Conservation (phyloP, 2,797 vertebrate species). For the Chaenodraco wilsoni region DNA sequence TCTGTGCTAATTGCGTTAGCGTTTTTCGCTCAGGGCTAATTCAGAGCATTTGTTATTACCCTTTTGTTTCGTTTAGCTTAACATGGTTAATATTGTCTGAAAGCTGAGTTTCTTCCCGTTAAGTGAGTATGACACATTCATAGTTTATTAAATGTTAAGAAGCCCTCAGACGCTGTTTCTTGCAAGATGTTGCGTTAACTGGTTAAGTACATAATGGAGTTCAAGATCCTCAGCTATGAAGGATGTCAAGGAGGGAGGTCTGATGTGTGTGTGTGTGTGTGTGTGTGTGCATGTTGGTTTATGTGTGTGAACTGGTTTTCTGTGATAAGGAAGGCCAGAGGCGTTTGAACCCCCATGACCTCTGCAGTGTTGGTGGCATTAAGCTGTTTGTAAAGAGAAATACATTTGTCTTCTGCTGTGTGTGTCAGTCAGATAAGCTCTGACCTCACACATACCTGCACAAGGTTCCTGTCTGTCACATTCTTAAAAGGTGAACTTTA, state of each 20-base stretch:
- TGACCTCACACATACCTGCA: constrained; percentile 57
- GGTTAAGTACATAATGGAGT: constrained; percentile 25
- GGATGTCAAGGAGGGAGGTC: constrained; percentile 44
- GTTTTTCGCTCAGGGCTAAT: no score
- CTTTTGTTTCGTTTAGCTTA: no score
- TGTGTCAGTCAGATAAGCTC: constrained; percentile 59
- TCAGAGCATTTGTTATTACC: no score
- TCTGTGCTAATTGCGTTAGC: no score
- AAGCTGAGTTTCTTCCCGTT: no score
- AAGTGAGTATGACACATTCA: no score
- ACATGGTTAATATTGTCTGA: no score
- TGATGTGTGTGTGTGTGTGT: constrained; percentile 36
- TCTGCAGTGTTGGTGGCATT: constrained; percentile 58
- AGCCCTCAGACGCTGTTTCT: no score
- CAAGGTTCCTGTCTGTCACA: constrained; percentile 46
- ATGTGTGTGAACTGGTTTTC: constrained; percentile 23
- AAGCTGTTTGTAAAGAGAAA: constrained; percentile 64
- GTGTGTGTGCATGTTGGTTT: constrained; percentile 16
- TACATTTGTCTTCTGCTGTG: constrained; percentile 62
- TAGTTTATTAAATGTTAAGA: no score
- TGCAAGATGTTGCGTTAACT: no score
- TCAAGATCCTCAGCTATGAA: constrained; percentile 25
- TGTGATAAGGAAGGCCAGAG: constrained; percentile 64
- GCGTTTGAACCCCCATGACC: constrained; percentile 55
- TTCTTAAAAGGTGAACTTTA: constrained; percentile 37